These are phyloP conservation scores for Homalodisca vitripennis DNA, from an alignment of 1,140 invertebrate species.

Conservation along the genomic window DNA sequence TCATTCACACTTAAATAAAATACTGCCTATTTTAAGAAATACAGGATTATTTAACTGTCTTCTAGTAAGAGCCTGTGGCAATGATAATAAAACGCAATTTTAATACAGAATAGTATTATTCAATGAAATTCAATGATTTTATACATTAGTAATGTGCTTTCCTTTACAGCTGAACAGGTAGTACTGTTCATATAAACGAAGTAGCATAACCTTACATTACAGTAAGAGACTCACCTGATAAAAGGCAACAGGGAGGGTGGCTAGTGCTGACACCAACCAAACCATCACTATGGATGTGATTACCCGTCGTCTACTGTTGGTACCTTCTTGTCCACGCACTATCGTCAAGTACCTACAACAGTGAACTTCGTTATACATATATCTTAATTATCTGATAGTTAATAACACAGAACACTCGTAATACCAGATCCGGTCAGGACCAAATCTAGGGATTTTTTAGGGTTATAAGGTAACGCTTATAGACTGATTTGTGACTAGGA, in stretches of 20 bases:
- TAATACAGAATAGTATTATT: background rate
- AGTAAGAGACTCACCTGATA: constrained; percentile 51
- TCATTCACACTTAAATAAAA: no score
- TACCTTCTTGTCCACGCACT: constrained; percentile 38
- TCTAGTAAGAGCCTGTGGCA: background rate
- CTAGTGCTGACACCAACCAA: constrained; percentile 54
- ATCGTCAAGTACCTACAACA: constrained; percentile 51
- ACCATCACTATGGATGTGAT: constrained; percentile 51
- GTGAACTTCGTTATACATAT: no score
- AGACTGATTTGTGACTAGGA: no score
- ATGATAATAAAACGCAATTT: background rate
- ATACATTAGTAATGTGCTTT: background rate
- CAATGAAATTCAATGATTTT: background rate
- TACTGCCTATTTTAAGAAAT: no score
- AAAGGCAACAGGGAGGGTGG: constrained; percentile 53
- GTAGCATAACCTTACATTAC: background rate
- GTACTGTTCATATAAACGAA: background rate
- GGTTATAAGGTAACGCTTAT: no score
- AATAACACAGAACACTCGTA: no score
- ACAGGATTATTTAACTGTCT: no score
- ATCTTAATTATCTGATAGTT: no score
- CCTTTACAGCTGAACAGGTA: background rate
- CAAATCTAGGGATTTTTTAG: no score
- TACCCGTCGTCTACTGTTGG: constrained; percentile 43
- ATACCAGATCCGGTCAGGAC: no score